A percentile compares a stretch with the other conserved stretches of the same genome.
These are phyloP conservation scores for Cottoperca gobio DNA, from an alignment of 2,797 vertebrate genomes.

Conservation along the genomic window DNA sequence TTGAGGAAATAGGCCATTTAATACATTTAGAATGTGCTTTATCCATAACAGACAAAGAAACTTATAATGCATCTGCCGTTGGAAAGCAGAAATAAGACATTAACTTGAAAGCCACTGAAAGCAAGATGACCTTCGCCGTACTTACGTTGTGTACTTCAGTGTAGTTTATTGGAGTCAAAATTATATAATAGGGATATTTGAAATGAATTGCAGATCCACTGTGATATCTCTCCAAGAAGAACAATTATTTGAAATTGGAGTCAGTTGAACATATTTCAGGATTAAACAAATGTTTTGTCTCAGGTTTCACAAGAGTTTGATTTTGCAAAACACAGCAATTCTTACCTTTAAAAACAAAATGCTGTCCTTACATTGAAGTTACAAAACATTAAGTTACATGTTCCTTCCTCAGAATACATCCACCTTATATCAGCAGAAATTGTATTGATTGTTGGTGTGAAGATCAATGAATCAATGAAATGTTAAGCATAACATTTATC, in stretches of 20 bases:
- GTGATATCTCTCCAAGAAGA: neutral
- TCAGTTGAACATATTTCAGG: neutral
- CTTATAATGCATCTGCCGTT: neutral
- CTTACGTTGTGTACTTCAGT: neutral
- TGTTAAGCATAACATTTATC: too few relatives aligned
- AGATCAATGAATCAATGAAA: too few relatives aligned
- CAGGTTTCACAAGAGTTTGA: neutral
- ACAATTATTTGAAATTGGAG: neutral
- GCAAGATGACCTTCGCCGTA: slow-evolving; percentile 10
- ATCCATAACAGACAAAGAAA: too few relatives aligned
- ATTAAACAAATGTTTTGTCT: neutral
- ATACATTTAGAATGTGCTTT: too few relatives aligned
- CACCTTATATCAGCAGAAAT: too few relatives aligned
- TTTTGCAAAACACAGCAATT: neutral
- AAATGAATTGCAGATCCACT: neutral
- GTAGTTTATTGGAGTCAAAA: neutral
- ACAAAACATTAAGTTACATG: too few relatives aligned
- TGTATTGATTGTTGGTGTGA: too few relatives aligned
- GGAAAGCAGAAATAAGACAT: neutral
- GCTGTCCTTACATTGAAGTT: too few relatives aligned
- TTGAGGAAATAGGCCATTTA: too few relatives aligned
- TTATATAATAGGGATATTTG: neutral
- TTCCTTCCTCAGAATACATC: neutral
- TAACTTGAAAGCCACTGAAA: too few relatives aligned
- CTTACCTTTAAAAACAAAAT: neutral